Base-by-base conservation (phyloP, 2,797 vertebrate species). In the Heliangelus exortis region DNA sequence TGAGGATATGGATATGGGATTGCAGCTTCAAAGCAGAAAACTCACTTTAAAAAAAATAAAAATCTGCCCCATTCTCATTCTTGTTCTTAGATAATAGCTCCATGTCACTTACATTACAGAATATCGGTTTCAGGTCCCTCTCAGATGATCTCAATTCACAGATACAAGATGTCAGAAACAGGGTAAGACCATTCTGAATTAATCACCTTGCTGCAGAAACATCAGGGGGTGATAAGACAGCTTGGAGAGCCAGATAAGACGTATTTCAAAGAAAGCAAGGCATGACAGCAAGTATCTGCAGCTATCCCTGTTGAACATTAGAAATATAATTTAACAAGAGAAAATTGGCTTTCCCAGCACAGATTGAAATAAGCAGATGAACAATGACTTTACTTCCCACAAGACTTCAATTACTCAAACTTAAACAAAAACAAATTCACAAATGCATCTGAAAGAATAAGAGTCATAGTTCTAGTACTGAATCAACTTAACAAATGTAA, bases 281-380 rank as follows among this genome's bases (percentile, higher is more conserved):
- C 85, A 77, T 90, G 95, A 94, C 92, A 96, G 81, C 77, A 84
- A 95, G 87, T 84, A 96, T 95, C 93, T 95, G 93, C 85, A 93
- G 59, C 92, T 74, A 93, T 69, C 92, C 83, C 88, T 84, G 89
- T 82, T 96, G 93, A 95, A 96, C 90, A 93, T 94, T 95, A 92
- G 92, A 94, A 96, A 95, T 87, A 95, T 82, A 96, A 97, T 95
- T 96, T 95, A 96, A 91, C 74, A 93, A 91, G 57, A 96, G 93
- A 97, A 97, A 95, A 96, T 93, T 96, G 69, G 85, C 80, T 96
- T 96, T 96, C 92, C 95, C 89, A 89, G 91, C 83, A 96, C 89
- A 96, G 95, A 95, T 77, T 92, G 95, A 95, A 97, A 96, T 94
- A 93, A 96, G 95, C 87, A 92, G 87, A 96, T 97, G 95, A 97